These are phyloP conservation scores for Hipparchia sbordonii DNA, from an alignment of 2,888 invertebrate genomes.

Conservation along the genomic window DNA sequence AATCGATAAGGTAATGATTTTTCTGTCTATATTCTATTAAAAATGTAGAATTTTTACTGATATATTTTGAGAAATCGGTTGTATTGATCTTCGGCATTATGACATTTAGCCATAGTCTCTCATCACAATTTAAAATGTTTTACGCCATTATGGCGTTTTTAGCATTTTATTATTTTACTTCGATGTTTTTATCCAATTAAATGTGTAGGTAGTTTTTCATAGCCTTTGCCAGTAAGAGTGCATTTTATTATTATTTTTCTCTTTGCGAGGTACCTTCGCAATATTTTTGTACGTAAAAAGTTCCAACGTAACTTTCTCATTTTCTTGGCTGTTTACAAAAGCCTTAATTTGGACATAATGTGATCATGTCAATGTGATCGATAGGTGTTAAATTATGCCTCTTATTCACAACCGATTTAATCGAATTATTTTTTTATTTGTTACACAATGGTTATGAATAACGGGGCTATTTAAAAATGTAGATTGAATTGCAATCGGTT, in stretches of 20 bases:
- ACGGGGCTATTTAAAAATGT: constrained; percentile 32
- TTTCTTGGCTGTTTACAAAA: constrained; percentile 37
- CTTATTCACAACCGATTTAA: constrained; percentile 25
- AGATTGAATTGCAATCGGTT: constrained; percentile 33
- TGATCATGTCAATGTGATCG: constrained; percentile 26
- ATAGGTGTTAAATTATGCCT: constrained; percentile 24
- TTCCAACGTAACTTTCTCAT: constrained; percentile 32
- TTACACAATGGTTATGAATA: constrained; percentile 29
- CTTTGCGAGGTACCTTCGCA: constrained; percentile 55
- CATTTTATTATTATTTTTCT: constrained; percentile 61
- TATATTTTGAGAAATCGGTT: constrained; percentile 41
- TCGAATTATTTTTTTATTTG: constrained; percentile 19
- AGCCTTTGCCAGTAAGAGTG: constrained; percentile 74
- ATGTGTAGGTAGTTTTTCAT: constrained; percentile 38
- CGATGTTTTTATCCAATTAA: constrained; percentile 37
- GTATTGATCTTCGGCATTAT: constrained; percentile 39
- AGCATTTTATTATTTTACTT: constrained; percentile 37
- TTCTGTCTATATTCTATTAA: constrained; percentile 40
- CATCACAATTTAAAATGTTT: constrained; percentile 46
- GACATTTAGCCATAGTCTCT: constrained; percentile 36
- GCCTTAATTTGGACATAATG: constrained; percentile 34
- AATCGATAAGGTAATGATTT: constrained; percentile 42
- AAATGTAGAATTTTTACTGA: constrained; percentile 40
- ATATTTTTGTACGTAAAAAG: constrained; percentile 35
- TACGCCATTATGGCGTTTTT: constrained; percentile 33